Evolutionary conservation across 2,888 invertebrate species (phyloP).

Genomic region (Ophioninae sp.): DNA sequence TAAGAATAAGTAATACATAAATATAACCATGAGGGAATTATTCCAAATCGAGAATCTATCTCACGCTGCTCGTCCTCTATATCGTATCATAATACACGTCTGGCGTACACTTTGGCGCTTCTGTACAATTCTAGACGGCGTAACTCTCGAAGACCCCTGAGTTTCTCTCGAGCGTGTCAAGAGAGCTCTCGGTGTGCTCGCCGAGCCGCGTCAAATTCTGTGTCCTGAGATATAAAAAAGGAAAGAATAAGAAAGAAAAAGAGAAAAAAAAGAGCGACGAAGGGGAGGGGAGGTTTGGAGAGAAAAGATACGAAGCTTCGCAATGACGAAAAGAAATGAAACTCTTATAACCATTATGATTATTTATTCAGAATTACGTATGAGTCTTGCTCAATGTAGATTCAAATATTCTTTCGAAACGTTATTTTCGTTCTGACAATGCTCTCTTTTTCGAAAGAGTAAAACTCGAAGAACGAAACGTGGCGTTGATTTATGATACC

Average conservation of each 20-base stretch:
- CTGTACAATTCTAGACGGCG: slow-evolving; percentile 22
- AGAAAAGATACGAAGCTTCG: neutral
- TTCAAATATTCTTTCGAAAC: neutral
- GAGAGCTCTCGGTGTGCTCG: slow-evolving; percentile 56
- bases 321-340: neutral
- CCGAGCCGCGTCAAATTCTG: slow-evolving; percentile 61
- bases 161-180: slow-evolving; percentile 62
- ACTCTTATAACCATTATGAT: neutral
- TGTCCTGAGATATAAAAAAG: slow-evolving; percentile 18
- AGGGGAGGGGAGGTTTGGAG: neutral
- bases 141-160: slow-evolving; percentile 13
- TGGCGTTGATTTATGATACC: neutral
- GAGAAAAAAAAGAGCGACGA: neutral
- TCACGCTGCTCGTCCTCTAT: slow-evolving; percentile 54
- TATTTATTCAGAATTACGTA: neutral
- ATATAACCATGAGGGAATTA: slow-evolving; percentile 40
- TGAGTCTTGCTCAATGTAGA: neutral
- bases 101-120: slow-evolving; percentile 24
- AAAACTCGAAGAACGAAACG: neutral
- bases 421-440: neutral
- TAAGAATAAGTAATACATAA: slow-evolving; percentile 4
- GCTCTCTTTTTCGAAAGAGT: neutral
- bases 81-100: slow-evolving; percentile 17
- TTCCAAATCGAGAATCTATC: slow-evolving; percentile 61
- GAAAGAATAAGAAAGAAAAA: slow-evolving; percentile 3